Evolutionary conservation across 2,888 invertebrate species (phyloP).

Genomic region (Xylota sylvarum): DNA sequence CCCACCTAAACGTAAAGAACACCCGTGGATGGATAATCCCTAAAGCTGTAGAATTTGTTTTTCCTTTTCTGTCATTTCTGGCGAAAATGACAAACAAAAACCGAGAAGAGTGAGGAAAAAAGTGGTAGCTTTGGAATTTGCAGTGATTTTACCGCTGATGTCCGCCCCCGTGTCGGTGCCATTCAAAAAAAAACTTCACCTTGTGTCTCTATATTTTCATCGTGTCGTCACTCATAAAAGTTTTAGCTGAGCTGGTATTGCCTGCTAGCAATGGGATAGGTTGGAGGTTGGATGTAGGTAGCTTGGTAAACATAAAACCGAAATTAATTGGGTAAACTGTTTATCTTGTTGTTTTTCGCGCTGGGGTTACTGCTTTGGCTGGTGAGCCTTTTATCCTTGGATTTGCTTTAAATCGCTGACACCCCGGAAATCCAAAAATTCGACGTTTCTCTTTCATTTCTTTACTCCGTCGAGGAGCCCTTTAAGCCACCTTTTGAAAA

Average conservation of each 20-base stretch:
- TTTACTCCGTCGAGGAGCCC: not conserved
- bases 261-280: not conserved
- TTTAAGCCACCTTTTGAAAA: slow-evolving; percentile 17
- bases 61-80: slow-evolving; percentile 1
- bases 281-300: not conserved
- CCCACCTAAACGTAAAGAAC: not conserved
- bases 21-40: slow-evolving; percentile 21
- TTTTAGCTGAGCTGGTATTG: slow-evolving; percentile 28
- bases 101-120: not conserved
- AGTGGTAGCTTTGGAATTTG: not conserved
- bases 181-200: slow-evolving; percentile 18
- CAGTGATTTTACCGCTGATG: not conserved
- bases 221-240: slow-evolving; percentile 37
- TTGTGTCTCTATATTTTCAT: slow-evolving; percentile 15
- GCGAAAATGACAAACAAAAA: slow-evolving; percentile 16
- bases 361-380: not conserved
- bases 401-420: slow-evolving; percentile 33
- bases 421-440: slow-evolving; percentile 33
- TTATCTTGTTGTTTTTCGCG: slow-evolving; percentile 42
- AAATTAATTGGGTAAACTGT: slow-evolving; percentile 64
- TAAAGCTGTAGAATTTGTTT: slow-evolving; percentile 18
- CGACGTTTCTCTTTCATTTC: not conserved
- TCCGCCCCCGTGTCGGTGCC: not conserved
- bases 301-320: slow-evolving; percentile 45
- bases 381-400: slow-evolving; percentile 31